Evolutionary conservation across 2,888 invertebrate species (phyloP), one percentile per base, ranked within the genome.

Genomic region (Eudemis profundana): DNA sequence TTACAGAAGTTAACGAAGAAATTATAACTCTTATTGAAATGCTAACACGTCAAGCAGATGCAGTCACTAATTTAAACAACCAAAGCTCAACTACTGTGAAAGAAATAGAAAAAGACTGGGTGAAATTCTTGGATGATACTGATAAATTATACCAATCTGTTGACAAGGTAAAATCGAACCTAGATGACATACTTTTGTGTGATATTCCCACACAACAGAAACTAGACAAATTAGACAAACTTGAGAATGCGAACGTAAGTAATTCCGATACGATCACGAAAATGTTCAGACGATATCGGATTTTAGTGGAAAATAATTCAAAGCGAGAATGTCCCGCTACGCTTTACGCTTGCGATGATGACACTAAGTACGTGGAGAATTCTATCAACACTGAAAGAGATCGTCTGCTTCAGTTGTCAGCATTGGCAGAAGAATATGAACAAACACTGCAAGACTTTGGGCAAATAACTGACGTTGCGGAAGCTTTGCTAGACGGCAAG

Each of bases 371-470:
- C 72, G 92, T 96, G 5, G 96, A 96, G 71, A 94, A 95, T 70
- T 92, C 93, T 17, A 94, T 97, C 7, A 92, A 93, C 29, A 90
- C 93, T 4, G 96, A 97, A 86, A 93, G 96, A 67, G 96, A 97
- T 68, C 94, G 96, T 56, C 91, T 97, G 0, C 84, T 97, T 4
- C 96, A 97, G 79, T 82, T 96, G 17, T 92, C 96, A 23, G 94
- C 96, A 0, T 85, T 97, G 57, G 95, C 96, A 1, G 97, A 97
- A 75, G 97, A 98, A 80, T 98, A 98, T 79, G 96, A 96, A 78
- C 96, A 97, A 84, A 97, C 97, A 0, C 87, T 98, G 8, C 95
- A 96, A 78, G 97, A 98, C 81, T 97, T 97, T 74, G 94, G 95
- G 8, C 96, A 97, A 79, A 97, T 97, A 29, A 96, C 96, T 2